phyloP scores from a whole-genome alignment of 2,797 vertebrate species.

The Odontamblyopus rebecca region DNA sequence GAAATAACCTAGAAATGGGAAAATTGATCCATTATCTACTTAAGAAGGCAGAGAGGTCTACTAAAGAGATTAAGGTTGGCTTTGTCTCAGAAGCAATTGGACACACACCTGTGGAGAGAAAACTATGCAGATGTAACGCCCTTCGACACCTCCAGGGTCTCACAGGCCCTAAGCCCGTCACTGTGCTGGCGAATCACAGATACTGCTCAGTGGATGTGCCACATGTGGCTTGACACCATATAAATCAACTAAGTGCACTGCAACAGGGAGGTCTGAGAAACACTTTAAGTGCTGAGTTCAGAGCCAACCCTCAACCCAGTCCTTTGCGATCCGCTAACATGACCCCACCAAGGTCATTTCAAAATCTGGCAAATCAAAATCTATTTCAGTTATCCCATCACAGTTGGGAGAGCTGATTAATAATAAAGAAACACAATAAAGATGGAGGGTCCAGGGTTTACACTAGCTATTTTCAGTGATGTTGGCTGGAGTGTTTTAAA shows the following conservation, averaged over 20 bases:
- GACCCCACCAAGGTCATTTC: constrained; percentile 31
- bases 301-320: constrained; percentile 32
- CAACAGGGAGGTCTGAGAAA: constrained; percentile 54
- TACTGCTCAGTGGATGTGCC: constrained; percentile 34
- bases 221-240: constrained; percentile 48
- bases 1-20: constrained; percentile 69
- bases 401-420: constrained; percentile 29
- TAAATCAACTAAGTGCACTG: constrained; percentile 38
- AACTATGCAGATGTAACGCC: constrained; percentile 44
- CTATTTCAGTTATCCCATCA: constrained; percentile 47
- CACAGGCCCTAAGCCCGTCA: constrained; percentile 42
- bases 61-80: constrained; percentile 66
- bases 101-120: constrained; percentile 67
- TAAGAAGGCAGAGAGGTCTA: constrained; percentile 62
- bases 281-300: constrained; percentile 20
- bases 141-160: constrained; percentile 46
- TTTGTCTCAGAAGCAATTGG: constrained; percentile 57
- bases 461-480: constrained; percentile 4
- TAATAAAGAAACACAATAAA: constrained; percentile 11
- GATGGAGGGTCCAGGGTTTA: constrained; percentile 18
- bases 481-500: constrained; percentile 36
- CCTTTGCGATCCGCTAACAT: constrained; percentile 32
- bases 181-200: constrained; percentile 48
- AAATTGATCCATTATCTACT: constrained; percentile 73
- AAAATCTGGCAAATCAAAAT: constrained; percentile 53